Percentiles rank a stretch among this genome's conserved stretches.
Conservation (phyloP, 2,797 vertebrate species). For the Brachymystax lenok region DNA sequence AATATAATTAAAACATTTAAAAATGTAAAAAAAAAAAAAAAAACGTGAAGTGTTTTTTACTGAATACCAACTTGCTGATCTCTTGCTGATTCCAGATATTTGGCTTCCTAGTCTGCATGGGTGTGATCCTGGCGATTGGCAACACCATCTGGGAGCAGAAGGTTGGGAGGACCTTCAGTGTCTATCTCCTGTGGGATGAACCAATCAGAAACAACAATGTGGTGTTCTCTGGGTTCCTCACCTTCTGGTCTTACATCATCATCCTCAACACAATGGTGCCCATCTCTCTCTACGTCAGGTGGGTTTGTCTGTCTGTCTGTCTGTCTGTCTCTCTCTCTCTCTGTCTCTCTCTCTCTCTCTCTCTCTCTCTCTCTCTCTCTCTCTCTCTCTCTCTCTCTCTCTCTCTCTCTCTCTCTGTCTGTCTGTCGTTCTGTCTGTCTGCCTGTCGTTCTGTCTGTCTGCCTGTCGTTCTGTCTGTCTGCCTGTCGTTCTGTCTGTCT, state of each 20-base stretch:
- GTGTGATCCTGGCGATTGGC: slow-evolving; percentile 76
- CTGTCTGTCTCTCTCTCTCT: not conserved
- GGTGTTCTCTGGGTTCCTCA: slow-evolving; percentile 79
- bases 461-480: too few relatives aligned
- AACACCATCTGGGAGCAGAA: slow-evolving; percentile 78
- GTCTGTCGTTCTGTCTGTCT: too few relatives aligned
- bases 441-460: too few relatives aligned
- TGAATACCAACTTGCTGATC: not conserved
- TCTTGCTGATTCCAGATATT: slow-evolving; percentile 74
- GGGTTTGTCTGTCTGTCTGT: slow-evolving; percentile 33
- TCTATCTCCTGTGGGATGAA: slow-evolving; percentile 66
- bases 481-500: too few relatives aligned
- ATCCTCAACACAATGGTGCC: slow-evolving; percentile 83
- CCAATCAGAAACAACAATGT: slow-evolving; percentile 61
- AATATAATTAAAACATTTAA: too few relatives aligned
- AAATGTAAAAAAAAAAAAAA: too few relatives aligned
- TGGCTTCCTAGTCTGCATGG: slow-evolving; percentile 79
- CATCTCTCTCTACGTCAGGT: slow-evolving; percentile 83
- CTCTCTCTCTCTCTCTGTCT: too few relatives aligned
- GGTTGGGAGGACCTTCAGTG: slow-evolving; percentile 68
- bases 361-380: too few relatives aligned
- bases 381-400: too few relatives aligned
- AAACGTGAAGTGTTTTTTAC: not conserved
- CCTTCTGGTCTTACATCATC: slow-evolving; percentile 82
- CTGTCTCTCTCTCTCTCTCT: not conserved